Percentiles rank a stretch among this genome's conserved stretches.
Evolutionary conservation across 2,113 vertebrate species (phyloP).

Genomic region (Archocentrus centrarchus): DNA sequence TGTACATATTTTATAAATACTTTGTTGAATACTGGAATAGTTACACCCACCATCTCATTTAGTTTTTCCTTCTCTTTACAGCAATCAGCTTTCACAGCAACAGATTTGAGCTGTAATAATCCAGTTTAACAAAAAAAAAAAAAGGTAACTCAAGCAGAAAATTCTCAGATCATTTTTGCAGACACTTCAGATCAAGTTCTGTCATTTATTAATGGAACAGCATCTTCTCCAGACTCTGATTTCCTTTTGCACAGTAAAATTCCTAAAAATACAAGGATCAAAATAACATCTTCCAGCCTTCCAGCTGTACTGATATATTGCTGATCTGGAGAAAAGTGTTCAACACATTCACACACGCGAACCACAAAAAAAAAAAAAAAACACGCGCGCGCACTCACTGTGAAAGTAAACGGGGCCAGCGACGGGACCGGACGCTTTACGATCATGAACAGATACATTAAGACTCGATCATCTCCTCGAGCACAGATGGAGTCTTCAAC

Average conservation of each 20-base stretch:
- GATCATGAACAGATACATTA: constrained; percentile 48
- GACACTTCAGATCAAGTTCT: constrained; percentile 14
- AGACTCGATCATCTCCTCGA: constrained; percentile 11
- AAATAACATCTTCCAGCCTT: constrained; percentile 57
- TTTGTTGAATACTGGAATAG: constrained; percentile 75
- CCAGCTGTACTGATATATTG: constrained; percentile 67
- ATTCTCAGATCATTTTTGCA: neutral
- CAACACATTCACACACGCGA: constrained; percentile 14
- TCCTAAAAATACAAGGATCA: constrained; percentile 57
- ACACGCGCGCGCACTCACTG: constrained; percentile 7
- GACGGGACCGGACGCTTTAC: constrained; percentile 31
- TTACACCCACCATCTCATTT: constrained; percentile 65
- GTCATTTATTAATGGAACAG: constrained; percentile 11
- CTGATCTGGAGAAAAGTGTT: constrained; percentile 65
- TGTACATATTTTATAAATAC: constrained; percentile 83
- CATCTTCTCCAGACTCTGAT: neutral
- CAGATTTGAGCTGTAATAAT: constrained; percentile 46
- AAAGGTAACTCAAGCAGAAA: constrained; percentile 24
- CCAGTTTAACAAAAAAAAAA: constrained; percentile 28
- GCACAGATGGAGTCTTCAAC: constrained; percentile 10
- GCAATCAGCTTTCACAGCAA: constrained; percentile 53
- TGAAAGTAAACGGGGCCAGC: constrained; percentile 21
- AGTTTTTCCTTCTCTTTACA: constrained; percentile 46
- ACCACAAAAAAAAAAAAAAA: neutral
- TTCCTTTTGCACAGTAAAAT: constrained; percentile 47